Evolutionary conservation across 2,113 vertebrate species (phyloP).

Genomic region (Pardalotus punctatus): DNA sequence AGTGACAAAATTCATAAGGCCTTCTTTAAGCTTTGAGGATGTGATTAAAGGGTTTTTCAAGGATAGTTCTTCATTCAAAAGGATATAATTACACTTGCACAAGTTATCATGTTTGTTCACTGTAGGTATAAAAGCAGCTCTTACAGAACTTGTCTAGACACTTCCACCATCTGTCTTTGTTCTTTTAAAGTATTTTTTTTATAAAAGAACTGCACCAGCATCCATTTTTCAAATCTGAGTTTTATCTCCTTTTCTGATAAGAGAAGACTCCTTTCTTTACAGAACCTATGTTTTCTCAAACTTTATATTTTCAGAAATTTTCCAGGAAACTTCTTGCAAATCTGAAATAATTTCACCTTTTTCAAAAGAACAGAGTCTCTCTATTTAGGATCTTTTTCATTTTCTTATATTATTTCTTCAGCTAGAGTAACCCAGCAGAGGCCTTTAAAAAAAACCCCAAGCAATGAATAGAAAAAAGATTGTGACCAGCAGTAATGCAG

Average conservation of each 20-base stretch:
- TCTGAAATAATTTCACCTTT: background rate
- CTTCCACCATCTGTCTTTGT: background rate
- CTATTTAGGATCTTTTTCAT: background rate
- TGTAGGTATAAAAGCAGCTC: background rate
- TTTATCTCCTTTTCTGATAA: background rate
- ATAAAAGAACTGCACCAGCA: background rate
- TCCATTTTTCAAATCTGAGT: background rate
- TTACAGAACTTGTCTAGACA: background rate
- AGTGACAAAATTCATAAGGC: background rate
- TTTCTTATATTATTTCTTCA: background rate
- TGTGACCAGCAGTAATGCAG: background rate
- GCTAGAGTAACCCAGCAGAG: background rate
- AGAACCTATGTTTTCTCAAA: background rate
- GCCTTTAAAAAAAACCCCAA: background rate
- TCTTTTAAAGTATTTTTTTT: background rate
- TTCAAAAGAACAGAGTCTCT: background rate
- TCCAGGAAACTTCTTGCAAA: background rate
- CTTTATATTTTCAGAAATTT: background rate
- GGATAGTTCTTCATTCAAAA: background rate
- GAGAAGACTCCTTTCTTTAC: background rate
- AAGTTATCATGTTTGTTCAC: background rate
- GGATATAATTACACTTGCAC: conserved; percentile 8
- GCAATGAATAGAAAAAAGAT: background rate
- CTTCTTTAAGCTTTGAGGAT: background rate
- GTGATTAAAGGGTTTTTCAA: background rate